Conservation (phyloP, 2,888 invertebrate genomes). For the Stenoptilia bipunctidactyla region DNA sequence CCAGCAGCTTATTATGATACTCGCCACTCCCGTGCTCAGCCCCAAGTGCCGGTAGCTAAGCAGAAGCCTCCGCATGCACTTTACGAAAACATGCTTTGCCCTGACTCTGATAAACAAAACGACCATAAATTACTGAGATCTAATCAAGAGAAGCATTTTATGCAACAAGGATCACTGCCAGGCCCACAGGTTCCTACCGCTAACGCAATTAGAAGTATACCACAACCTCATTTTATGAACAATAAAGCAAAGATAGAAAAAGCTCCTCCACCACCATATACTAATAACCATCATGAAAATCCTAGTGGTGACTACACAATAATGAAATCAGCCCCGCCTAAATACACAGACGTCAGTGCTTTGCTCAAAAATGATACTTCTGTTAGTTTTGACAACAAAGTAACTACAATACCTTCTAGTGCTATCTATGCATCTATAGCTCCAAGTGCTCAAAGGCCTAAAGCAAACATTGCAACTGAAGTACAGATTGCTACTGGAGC, state of each 20-base stretch:
- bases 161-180: slow-evolving; percentile 53
- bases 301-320: slow-evolving; percentile 55
- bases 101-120: slow-evolving; percentile 50
- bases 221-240: slow-evolving; percentile 28
- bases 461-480: slow-evolving; percentile 65
- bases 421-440: slow-evolving; percentile 68
- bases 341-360: slow-evolving; percentile 58
- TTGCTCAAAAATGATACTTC: slow-evolving; percentile 45
- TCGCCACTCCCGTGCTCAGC: slow-evolving; percentile 82
- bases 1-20: slow-evolving; percentile 63
- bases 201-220: slow-evolving; percentile 34
- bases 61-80: slow-evolving; percentile 46
- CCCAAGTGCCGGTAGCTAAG: slow-evolving; percentile 78
- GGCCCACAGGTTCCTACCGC: slow-evolving; percentile 52
- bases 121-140: slow-evolving; percentile 41
- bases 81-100: slow-evolving; percentile 65
- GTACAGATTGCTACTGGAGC: slow-evolving; percentile 65
- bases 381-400: slow-evolving; percentile 53
- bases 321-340: slow-evolving; percentile 63
- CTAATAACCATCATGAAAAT: slow-evolving; percentile 39
- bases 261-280: slow-evolving; percentile 41
- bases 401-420: slow-evolving; percentile 55
- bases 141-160: slow-evolving; percentile 44
- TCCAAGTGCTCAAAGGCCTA: slow-evolving; percentile 65
- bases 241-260: slow-evolving; percentile 67